Percentiles rank a stretch among this genome's conserved stretches.
Evolutionary conservation across 2,797 vertebrate species (phyloP).

Genomic region (Notamacropus eugenii): DNA sequence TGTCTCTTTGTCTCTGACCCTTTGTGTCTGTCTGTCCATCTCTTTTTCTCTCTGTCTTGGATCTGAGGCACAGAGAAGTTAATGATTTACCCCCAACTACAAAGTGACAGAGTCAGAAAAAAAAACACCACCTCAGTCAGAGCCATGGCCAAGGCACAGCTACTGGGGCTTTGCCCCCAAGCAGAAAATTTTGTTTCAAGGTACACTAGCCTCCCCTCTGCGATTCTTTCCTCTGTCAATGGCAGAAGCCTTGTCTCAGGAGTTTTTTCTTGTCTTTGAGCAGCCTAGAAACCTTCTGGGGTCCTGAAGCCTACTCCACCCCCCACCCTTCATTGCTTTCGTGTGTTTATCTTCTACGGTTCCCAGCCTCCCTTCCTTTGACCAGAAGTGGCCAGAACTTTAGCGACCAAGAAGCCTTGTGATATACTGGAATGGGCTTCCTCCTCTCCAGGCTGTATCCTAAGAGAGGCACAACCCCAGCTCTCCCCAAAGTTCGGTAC

Average conservation of each 20-base stretch:
- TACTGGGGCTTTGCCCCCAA: neutral
- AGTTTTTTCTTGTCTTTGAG: neutral
- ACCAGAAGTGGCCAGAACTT: neutral
- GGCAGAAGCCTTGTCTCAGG: neutral
- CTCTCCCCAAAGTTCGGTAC: neutral
- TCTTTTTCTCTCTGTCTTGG: neutral
- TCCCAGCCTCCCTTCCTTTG: neutral
- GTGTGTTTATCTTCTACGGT: neutral
- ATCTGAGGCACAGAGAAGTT: neutral
- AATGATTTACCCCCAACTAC: neutral
- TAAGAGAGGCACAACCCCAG: neutral
- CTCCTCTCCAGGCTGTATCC: neutral
- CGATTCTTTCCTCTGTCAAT: neutral
- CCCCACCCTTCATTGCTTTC: neutral
- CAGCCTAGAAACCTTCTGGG: neutral
- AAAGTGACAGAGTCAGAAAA: neutral
- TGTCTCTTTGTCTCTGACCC: too few species aligned
- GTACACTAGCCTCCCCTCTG: neutral
- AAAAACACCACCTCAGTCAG: neutral
- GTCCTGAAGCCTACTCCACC: neutral
- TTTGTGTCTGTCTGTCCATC: too few species aligned
- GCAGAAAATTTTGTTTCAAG: neutral
- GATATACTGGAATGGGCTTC: neutral
- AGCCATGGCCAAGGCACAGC: neutral
- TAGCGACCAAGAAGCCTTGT: neutral